Percentiles rank a stretch among this genome's conserved stretches.
These are phyloP conservation scores for Epizoanthus stellaris DNA, from an alignment of 92 coral and sea anemone species.

Conservation along the genomic window DNA sequence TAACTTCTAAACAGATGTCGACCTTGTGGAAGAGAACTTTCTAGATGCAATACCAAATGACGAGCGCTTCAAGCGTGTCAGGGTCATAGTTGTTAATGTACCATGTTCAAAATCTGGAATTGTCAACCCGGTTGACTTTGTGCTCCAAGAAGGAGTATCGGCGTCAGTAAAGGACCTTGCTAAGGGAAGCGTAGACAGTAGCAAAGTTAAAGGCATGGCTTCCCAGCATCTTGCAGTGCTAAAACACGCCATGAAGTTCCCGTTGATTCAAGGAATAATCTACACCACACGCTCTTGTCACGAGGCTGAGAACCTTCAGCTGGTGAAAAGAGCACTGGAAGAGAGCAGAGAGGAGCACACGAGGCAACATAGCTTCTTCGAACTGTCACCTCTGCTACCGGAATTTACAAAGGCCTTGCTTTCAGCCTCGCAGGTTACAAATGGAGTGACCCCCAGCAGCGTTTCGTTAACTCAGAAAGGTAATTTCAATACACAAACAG, in stretches of 20 bases:
- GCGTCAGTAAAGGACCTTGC: conserved; percentile 87
- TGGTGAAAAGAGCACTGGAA: conserved; percentile 82
- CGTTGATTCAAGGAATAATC: conserved; percentile 79
- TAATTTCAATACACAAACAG: background rate
- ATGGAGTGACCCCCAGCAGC: conserved; percentile 51
- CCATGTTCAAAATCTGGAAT: conserved; percentile 94
- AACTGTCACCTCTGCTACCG: conserved; percentile 77
- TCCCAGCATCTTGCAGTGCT: conserved; percentile 86
- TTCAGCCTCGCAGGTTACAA: conserved; percentile 45
- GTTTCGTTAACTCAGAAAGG: conserved; percentile 60
- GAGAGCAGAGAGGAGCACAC: conserved; percentile 74
- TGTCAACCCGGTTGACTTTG: conserved; percentile 93
- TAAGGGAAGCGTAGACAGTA: conserved; percentile 68
- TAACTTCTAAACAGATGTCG: conserved; percentile 65
- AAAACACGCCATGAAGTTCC: conserved; percentile 94
- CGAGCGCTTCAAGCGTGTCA: conserved; percentile 86
- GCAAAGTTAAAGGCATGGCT: conserved; percentile 82
- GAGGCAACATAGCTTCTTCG: conserved; percentile 67
- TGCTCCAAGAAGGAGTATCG: conserved; percentile 94
- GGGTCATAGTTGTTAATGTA: conserved; percentile 85
- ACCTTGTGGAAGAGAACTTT: conserved; percentile 80
- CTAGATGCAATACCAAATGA: conserved; percentile 86
- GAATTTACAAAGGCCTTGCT: conserved; percentile 74
- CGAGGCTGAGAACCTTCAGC: conserved; percentile 84
- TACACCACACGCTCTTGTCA: conserved; percentile 85